Evolutionary conservation across 2,888 invertebrate species (phyloP).

Genomic region (Mimumesa dahlbomi): DNA sequence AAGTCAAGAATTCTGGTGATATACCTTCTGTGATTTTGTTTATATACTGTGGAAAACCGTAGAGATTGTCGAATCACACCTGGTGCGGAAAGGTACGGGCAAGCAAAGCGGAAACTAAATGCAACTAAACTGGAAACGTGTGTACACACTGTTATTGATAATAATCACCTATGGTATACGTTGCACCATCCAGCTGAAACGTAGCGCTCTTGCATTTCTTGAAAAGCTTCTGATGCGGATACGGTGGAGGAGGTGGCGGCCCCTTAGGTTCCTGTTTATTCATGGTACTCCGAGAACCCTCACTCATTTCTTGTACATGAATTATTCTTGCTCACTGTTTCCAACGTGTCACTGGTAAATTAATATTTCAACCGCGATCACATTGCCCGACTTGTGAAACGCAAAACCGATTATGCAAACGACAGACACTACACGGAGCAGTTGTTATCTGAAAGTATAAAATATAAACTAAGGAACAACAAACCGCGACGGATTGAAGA

Average conservation of each 20-base stretch:
- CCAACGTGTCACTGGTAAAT: conserved; percentile 10
- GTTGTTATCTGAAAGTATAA: too few species aligned
- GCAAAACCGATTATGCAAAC: neutral
- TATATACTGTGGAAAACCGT: too few species aligned
- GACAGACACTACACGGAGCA: neutral
- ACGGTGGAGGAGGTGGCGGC: conserved; percentile 59
- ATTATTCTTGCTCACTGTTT: conserved; percentile 23
- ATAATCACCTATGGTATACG: conserved; percentile 91
- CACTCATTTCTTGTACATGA: conserved; percentile 61
- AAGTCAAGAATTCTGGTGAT: too few species aligned
- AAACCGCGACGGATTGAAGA: neutral
- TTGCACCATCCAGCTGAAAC: conserved; percentile 92
- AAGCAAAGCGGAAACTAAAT: too few species aligned
- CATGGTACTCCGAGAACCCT: conserved; percentile 53
- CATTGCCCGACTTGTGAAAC: neutral
- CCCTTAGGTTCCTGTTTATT: conserved; percentile 52
- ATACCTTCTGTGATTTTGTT: too few species aligned
- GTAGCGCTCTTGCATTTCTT: conserved; percentile 94
- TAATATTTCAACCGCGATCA: conserved; percentile 4
- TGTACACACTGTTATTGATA: neutral
- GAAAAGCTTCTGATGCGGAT: conserved; percentile 82
- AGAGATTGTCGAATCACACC: too few species aligned
- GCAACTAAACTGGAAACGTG: too few species aligned
- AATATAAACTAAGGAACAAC: neutral
- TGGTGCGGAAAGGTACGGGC: too few species aligned